Conservation (phyloP, 2,888 invertebrate species). For the Rugalucina vietnamica region DNA sequence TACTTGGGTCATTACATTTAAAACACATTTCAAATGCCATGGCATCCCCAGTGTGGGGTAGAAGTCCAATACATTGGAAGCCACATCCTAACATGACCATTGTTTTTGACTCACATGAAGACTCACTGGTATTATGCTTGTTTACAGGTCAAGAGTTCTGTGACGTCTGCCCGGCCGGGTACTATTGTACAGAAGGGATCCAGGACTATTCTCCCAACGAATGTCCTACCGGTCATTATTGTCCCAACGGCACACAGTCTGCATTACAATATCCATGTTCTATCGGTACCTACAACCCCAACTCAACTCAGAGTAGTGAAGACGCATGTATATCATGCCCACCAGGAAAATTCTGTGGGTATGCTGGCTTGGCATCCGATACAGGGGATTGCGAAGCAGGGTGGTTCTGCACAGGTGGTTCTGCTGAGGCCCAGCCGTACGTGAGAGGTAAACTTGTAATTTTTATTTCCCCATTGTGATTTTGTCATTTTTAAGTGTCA, state of each 20-base stretch:
- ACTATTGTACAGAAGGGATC: constrained; percentile 77
- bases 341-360: constrained; percentile 79
- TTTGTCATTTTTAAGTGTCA: too few species aligned
- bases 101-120: too few species aligned
- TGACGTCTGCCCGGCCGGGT: constrained; percentile 77
- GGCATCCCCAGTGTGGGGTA: too few species aligned
- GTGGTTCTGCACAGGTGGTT: constrained; percentile 81
- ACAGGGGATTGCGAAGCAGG: constrained; percentile 79
- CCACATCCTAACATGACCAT: too few species aligned
- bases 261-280: constrained; percentile 75
- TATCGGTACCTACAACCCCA: constrained; percentile 78
- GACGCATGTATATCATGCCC: constrained; percentile 76
- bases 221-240: constrained; percentile 77
- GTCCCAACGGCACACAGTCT: constrained; percentile 76
- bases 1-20: too few species aligned
- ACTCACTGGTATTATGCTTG: too few species aligned
- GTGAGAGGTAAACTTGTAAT: constrained; percentile 68
- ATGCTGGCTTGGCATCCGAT: constrained; percentile 66
- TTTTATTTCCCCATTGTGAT: neutral
- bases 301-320: constrained; percentile 58
- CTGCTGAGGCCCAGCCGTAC: constrained; percentile 70
- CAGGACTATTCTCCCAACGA: constrained; percentile 67
- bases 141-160: constrained; percentile 74
- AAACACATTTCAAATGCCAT: too few species aligned
- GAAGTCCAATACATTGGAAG: too few species aligned